phyloP scores from a whole-genome alignment of 2,797 vertebrate genomes.

The Microhierax caerulescens region DNA sequence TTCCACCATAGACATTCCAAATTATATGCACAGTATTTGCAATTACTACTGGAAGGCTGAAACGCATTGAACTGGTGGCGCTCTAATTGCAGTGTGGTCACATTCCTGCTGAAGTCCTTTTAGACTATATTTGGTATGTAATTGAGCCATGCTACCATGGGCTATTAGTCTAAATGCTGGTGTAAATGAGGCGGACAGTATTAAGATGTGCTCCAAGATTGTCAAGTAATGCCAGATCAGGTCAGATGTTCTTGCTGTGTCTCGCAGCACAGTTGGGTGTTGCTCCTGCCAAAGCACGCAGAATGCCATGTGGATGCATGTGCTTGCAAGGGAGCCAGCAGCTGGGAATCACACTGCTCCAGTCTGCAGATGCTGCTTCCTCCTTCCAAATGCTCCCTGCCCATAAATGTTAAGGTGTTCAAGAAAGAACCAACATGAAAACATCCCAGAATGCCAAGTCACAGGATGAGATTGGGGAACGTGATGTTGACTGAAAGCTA shows the following conservation, averaged over 20 bases:
- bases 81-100: neutral
- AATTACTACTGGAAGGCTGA: neutral
- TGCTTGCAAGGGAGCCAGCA: neutral
- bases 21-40: neutral
- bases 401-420: neutral
- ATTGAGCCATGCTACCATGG: neutral
- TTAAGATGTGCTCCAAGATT: neutral
- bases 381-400: neutral
- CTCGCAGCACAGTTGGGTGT: neutral
- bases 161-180: neutral
- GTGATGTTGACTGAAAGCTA: neutral
- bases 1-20: neutral
- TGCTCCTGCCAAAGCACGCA: neutral
- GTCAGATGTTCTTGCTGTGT: neutral
- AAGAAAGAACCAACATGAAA: neutral
- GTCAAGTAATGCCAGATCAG: neutral
- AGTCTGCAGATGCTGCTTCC: no score
- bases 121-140: neutral
- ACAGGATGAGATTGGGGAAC: neutral
- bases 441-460: neutral
- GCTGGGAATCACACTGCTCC: accelerated
- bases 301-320: accelerated
- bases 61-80: neutral
- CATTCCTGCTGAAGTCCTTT: neutral
- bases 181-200: neutral